Evolutionary conservation across 2,888 invertebrate species (phyloP).

Genomic region (Cheilosia vernalis): DNA sequence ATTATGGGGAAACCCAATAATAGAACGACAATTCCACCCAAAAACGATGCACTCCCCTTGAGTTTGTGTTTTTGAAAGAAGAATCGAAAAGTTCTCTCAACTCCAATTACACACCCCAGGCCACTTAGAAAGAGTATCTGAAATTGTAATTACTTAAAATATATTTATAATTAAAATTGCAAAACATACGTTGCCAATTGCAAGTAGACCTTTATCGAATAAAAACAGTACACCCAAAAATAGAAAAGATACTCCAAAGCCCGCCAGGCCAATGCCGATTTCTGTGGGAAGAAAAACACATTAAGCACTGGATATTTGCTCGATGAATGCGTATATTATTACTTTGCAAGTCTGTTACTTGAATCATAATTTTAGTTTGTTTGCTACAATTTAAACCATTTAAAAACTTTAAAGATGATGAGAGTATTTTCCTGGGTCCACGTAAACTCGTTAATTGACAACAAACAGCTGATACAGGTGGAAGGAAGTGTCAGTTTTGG

Average conservation of each 20-base stretch:
- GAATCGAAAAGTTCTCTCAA: constrained; percentile 97
- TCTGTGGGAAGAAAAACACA: constrained; percentile 86
- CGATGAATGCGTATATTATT: constrained; percentile 82
- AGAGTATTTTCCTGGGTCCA: constrained; percentile 44
- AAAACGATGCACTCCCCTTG: constrained; percentile 94
- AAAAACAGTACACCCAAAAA: constrained; percentile 96
- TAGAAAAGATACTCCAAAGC: constrained; percentile 97
- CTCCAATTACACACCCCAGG: constrained; percentile 97
- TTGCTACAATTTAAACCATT: constrained; percentile 37
- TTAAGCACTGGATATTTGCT: constrained; percentile 10
- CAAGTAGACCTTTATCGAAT: constrained; percentile 98
- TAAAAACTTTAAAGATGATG: constrained; percentile 7
- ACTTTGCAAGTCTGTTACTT: constrained; percentile 93
- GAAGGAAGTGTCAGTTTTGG: constrained; percentile 3
- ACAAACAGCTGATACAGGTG: constrained; percentile 52
- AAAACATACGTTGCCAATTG: constrained; percentile 99
- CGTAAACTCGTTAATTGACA: constrained; percentile 68
- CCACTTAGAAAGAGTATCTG: constrained; percentile 98
- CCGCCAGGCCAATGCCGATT: constrained; percentile 98
- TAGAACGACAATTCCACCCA: constrained; percentile 96
- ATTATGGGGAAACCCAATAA: constrained; percentile 97
- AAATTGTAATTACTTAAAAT: constrained; percentile 80
- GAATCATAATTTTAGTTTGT: constrained; percentile 87
- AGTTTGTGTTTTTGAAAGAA: constrained; percentile 99
- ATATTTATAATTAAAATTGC: constrained; percentile 2